A percentile compares a stretch with the other conserved stretches of the same genome.
These are phyloP conservation scores for Erpornis zantholeuca DNA, from an alignment of 2,113 vertebrate genomes.

Conservation along the genomic window DNA sequence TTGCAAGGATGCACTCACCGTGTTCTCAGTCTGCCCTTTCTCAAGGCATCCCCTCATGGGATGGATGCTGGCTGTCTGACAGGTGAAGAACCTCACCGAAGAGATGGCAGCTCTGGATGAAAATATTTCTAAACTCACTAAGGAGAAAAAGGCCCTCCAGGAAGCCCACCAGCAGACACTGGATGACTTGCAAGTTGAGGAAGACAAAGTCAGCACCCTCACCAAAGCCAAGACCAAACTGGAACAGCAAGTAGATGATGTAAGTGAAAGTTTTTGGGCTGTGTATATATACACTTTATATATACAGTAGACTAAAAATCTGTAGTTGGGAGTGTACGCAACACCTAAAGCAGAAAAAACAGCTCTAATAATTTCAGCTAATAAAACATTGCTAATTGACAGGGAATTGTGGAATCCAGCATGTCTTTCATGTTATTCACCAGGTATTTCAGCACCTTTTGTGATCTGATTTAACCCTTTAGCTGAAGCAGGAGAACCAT, in stretches of 20 bases:
- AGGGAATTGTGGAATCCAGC: background rate
- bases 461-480: background rate
- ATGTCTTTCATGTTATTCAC: background rate
- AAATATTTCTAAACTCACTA: slow-evolving; percentile 80
- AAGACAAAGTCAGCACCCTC: slow-evolving; percentile 81
- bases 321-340: background rate
- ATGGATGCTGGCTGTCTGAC: background rate
- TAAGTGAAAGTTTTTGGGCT: slow-evolving; percentile 1
- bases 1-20: background rate
- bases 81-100: slow-evolving; percentile 85
- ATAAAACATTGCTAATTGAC: background rate
- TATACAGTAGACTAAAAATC: background rate
- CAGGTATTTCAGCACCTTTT: background rate
- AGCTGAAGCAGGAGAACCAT: background rate
- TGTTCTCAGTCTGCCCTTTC: background rate
- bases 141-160: slow-evolving; percentile 82
- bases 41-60: background rate
- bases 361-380: background rate
- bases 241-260: slow-evolving; percentile 82
- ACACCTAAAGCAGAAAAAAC: background rate
- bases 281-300: background rate
- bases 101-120: slow-evolving; percentile 82
- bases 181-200: slow-evolving; percentile 81
- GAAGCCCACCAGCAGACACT: slow-evolving; percentile 81
- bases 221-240: slow-evolving; percentile 79